Percentiles rank a stretch among this genome's conserved stretches.
These are phyloP conservation scores for Panzeria rudis DNA, from an alignment of 2,888 invertebrate genomes.

Conservation along the genomic window DNA sequence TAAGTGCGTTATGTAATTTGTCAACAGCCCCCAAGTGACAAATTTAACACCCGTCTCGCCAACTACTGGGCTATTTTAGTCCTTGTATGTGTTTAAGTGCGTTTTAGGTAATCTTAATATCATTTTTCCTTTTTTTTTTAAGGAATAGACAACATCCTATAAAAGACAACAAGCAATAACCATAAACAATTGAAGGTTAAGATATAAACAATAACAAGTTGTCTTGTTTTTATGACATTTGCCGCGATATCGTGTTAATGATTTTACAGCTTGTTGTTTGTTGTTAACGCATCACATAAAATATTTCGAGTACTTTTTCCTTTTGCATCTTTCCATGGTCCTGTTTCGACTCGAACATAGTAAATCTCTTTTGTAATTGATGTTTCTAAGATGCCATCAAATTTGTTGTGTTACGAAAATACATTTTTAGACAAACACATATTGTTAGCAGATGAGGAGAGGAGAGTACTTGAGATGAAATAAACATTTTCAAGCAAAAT, in stretches of 20 bases:
- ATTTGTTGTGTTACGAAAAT: slow-evolving; percentile 18
- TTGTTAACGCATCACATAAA: neutral
- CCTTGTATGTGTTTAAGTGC: slow-evolving; percentile 21
- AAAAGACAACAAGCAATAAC: neutral
- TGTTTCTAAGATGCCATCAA: slow-evolving; percentile 34
- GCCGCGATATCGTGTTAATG: slow-evolving; percentile 46
- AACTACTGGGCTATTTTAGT: neutral
- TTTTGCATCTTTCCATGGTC: neutral
- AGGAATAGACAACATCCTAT: slow-evolving; percentile 18
- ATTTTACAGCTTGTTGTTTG: slow-evolving; percentile 43
- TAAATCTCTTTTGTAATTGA: slow-evolving; percentile 52
- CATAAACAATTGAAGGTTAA: slow-evolving; percentile 38
- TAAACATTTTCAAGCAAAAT: slow-evolving; percentile 5
- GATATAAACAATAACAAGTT: slow-evolving; percentile 23
- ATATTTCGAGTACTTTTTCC: neutral
- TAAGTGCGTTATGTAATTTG: too few species aligned
- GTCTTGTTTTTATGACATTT: slow-evolving; percentile 23
- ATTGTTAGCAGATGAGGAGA: slow-evolving; percentile 44
- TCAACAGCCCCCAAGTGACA: neutral
- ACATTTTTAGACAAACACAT: slow-evolving; percentile 9
- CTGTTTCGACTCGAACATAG: slow-evolving; percentile 1
- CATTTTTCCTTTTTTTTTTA: neutral
- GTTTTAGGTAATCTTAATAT: slow-evolving; percentile 21
- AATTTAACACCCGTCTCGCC: neutral
- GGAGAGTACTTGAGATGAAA: slow-evolving; percentile 36